phyloP scores from a whole-genome alignment of 2,888 invertebrate species.

The Scaptomyza cyrtandrae region DNA sequence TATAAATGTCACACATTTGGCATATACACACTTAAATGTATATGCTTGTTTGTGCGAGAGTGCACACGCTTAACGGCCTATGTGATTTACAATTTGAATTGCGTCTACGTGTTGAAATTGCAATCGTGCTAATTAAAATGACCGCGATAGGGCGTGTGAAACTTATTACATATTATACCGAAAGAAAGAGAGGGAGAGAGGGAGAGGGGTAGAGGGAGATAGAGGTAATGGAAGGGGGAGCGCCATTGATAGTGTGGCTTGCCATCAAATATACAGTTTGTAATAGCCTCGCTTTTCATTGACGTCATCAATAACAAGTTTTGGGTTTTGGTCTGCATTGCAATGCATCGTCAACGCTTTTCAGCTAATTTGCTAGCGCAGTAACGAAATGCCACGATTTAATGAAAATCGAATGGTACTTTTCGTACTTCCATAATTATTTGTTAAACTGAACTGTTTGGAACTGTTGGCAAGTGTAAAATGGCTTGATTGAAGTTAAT shows the following conservation, averaged over 20 bases:
- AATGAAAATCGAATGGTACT: too few species aligned
- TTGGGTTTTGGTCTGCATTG: conserved; percentile 9
- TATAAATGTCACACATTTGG: conserved; percentile 25
- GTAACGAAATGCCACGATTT: too few species aligned
- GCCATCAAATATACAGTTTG: conserved; percentile 1
- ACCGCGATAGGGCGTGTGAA: conserved; percentile 75
- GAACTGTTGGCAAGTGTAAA: neutral
- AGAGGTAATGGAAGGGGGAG: too few species aligned
- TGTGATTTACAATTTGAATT: conserved; percentile 72
- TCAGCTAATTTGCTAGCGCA: neutral
- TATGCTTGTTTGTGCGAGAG: conserved; percentile 1
- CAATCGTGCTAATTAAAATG: conserved; percentile 77
- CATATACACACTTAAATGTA: neutral
- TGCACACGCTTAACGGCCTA: conserved; percentile 57
- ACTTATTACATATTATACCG: conserved; percentile 55
- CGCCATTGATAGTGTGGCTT: conserved; percentile 18
- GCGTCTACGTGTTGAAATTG: conserved; percentile 71
- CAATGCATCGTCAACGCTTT: neutral
- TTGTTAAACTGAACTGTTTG: too few species aligned
- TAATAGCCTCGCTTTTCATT: conserved; percentile 4
- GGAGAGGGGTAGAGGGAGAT: neutral
- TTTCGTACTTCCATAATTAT: too few species aligned
- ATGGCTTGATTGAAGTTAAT: neutral
- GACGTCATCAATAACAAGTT: conserved; percentile 30
- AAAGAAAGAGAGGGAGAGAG: neutral